Conservation (phyloP, 2,797 vertebrate species). For the Bryconaethiops microstoma region DNA sequence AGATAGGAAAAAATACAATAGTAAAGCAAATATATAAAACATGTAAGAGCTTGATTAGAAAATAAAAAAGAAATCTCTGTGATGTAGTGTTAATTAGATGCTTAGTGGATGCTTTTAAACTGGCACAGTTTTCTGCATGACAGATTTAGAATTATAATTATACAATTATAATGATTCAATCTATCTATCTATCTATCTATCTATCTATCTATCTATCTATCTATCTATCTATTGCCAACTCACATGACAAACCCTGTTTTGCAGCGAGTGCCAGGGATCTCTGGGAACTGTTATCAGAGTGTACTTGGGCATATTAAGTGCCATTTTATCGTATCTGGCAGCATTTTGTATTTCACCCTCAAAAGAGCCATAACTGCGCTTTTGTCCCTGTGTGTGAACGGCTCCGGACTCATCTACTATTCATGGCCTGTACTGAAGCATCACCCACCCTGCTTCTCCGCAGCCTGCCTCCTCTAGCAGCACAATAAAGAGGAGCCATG, state of each 20-base stretch:
- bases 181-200: no score
- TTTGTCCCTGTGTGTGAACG: slow-evolving; percentile 10
- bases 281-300: neutral
- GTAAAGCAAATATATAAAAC: no score
- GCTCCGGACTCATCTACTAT: slow-evolving; percentile 28
- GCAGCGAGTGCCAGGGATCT: neutral
- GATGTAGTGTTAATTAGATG: neutral
- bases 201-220: no score
- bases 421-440: slow-evolving; percentile 18
- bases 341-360: neutral
- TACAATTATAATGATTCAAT: no score
- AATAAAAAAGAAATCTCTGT: neutral
- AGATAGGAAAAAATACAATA: no score
- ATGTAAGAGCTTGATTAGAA: no score
- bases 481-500: neutral
- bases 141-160: neutral
- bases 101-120: neutral
- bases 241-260: neutral
- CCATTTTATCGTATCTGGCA: neutral
- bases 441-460: slow-evolving; percentile 12
- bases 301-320: slow-evolving; percentile 6
- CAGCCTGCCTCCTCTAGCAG: neutral
- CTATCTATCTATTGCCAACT: neutral
- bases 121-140: neutral
- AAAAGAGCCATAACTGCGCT: slow-evolving; percentile 10